Conservation (phyloP, 1,140 invertebrate genomes). For the Rhizoglyphus robini region DNA sequence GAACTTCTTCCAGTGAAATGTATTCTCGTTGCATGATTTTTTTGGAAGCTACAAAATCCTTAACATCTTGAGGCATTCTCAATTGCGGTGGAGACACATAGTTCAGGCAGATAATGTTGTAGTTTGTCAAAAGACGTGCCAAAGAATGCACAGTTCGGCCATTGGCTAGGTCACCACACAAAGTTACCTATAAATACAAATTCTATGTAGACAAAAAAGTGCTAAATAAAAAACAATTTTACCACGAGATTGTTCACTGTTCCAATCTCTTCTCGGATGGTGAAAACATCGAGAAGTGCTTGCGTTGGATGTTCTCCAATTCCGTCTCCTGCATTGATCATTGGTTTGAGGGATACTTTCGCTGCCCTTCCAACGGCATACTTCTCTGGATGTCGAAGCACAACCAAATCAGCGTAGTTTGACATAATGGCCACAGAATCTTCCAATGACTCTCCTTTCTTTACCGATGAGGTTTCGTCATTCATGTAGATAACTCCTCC, state of each 20-base stretch:
- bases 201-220: not conserved
- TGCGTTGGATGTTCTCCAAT: constrained; percentile 97
- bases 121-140: constrained; percentile 71
- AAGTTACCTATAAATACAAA: constrained; percentile 36
- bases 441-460: constrained; percentile 92
- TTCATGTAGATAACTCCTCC: constrained; percentile 81
- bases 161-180: constrained; percentile 89
- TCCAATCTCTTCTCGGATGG: constrained; percentile 95
- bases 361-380: constrained; percentile 74
- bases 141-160: constrained; percentile 96
- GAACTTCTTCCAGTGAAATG: constrained; percentile 57
- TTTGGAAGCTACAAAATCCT: constrained; percentile 57
- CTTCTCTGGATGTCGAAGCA: constrained; percentile 78
- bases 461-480: constrained; percentile 71
- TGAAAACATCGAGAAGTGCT: constrained; percentile 91
- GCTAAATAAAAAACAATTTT: not conserved
- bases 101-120: constrained; percentile 61
- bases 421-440: constrained; percentile 41
- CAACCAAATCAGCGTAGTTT: constrained; percentile 62
- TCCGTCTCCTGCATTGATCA: constrained; percentile 97
- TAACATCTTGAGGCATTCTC: constrained; percentile 75
- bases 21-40: constrained; percentile 60
- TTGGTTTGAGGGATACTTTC: constrained; percentile 61
- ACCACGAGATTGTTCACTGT: constrained; percentile 87
- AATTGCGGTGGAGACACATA: constrained; percentile 78